Base-by-base conservation (phyloP, 1,140 invertebrate genomes). In the Drosophila paulistorum region DNA sequence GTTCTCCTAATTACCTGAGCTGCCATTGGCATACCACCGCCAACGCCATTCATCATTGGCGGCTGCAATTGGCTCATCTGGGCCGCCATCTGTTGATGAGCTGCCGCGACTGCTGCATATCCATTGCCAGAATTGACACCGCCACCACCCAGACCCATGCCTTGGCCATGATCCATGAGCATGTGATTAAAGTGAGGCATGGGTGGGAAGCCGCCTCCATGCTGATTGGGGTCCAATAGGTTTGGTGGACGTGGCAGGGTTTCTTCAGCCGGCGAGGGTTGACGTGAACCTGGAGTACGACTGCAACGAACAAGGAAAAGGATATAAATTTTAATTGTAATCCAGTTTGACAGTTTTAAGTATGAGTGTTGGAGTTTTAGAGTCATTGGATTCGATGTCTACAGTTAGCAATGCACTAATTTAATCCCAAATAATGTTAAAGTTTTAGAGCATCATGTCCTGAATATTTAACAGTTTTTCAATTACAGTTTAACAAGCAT, bases 241-340 rank as follows among this genome's bases (percentile, higher is more conserved):
- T 76, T 90, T 6, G 78, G 79, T 61, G 84, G 81, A 17, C 91
- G 86, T 73, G 90, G 82, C 65, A 91, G 67, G 14, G 77, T 74
- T 75, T 98, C 97, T 91, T 97, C 96, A 9, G 96, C 96, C 3
- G 97, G 97, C 7, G 97, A 98, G 20, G 96, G 97, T 91, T 98
- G 97, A 82, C 96, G 94, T 78, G 97, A 98, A n/a, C 97, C 96
- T 5, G 96, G 96, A 70, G 96, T 97, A 66, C 96, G 96, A 90
- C 96, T 97, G 92, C 10, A 94, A 17, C 0, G 17, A 17, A 26
- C 57, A 70, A 65, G 67, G 10, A 10, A 20, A 51, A 67, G 67
- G 17, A 10, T 9, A 51, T 10, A 10, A 1, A 48, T 11, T 4
- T 23, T 1, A 3, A 17, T 51, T 51, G 23, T 11, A 33, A 20